Evolutionary conservation across 2,797 vertebrate genomes (phyloP).

Genomic region (Pelobates cultripes): DNA sequence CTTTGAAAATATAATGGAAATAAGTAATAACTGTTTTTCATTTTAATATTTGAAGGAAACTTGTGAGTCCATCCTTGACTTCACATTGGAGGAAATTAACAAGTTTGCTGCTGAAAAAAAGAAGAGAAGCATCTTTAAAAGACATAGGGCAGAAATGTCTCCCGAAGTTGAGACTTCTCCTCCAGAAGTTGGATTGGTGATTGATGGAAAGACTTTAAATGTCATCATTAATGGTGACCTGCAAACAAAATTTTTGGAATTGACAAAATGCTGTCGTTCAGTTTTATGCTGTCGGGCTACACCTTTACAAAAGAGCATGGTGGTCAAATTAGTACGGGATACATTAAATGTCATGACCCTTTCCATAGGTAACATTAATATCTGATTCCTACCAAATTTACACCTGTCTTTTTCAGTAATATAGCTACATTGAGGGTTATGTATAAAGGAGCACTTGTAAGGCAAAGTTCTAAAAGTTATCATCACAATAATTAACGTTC

Average conservation of each 20-base stretch:
- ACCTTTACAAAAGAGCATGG: conserved; percentile 86
- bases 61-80: conserved; percentile 82
- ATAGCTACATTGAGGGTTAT: no score
- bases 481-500: no score
- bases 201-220: conserved; percentile 81
- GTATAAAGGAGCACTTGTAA: no score
- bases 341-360: conserved; percentile 86
- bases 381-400: no score
- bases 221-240: conserved; percentile 81
- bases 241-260: conserved; percentile 78
- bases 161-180: conserved; percentile 19
- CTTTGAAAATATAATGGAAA: background rate
- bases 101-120: conserved; percentile 62
- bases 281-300: conserved; percentile 91
- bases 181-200: conserved; percentile 78
- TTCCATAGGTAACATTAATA: conserved; percentile 79
- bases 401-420: no score
- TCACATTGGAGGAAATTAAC: conserved; percentile 83
- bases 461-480: no score
- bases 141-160: background rate
- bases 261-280: conserved; percentile 76
- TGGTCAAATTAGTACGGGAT: conserved; percentile 83
- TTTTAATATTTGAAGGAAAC: conserved; percentile 72
- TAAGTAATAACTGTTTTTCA: background rate
- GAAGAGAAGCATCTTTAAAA: conserved; percentile 48